A percentile compares a stretch with the other conserved stretches of the same genome.
These are phyloP conservation scores for Crotalus horridus DNA, from an alignment of 2,113 vertebrate species.

Conservation along the genomic window DNA sequence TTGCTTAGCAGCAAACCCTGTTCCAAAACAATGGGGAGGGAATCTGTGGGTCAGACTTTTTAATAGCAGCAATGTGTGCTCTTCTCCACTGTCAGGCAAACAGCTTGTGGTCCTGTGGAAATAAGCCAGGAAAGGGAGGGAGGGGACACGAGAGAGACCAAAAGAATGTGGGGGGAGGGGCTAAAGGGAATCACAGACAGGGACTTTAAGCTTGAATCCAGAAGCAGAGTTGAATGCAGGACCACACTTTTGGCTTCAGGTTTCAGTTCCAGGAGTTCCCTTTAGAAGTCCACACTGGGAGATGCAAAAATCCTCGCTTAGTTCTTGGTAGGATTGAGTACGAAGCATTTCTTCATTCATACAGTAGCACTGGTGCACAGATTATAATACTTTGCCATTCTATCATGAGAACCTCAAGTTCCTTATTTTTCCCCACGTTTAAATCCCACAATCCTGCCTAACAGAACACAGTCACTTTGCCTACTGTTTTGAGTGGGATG, in stretches of 20 bases:
- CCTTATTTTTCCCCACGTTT: neutral
- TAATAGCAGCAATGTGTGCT: neutral
- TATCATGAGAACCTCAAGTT: neutral
- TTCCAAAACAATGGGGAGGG: conserved; percentile 24
- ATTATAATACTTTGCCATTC: neutral
- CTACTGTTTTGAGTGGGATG: neutral
- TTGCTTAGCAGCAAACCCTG: conserved; percentile 18
- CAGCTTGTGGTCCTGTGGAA: neutral
- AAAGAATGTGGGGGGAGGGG: neutral
- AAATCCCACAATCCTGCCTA: neutral
- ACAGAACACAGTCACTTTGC: neutral
- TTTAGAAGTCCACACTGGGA: neutral
- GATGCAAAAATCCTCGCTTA: neutral
- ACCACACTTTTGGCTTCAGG: neutral
- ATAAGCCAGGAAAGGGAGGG: neutral
- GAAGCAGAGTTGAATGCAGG: neutral
- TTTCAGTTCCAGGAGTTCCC: neutral
- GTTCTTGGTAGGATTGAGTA: neutral
- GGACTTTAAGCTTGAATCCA: neutral
- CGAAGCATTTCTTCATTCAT: neutral
- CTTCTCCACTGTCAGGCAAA: conserved; percentile 9
- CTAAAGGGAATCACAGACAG: neutral
- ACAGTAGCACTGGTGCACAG: neutral
- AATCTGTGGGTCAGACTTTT: conserved; percentile 19
- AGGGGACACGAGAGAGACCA: neutral